Conservation (phyloP, 2,113 vertebrate genomes). For the human (Homo sapiens) region GRCh38 chr11:16372001-16372500, state of each 20-base stretch:
- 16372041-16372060: neutral
- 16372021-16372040: slow-evolving; percentile 17
- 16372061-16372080: neutral
- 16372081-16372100: slow-evolving; percentile 9
- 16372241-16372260: neutral
- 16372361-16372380: slow-evolving; percentile 8
- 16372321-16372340: neutral
- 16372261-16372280: neutral
- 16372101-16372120: neutral
- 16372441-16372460: neutral
- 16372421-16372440: neutral
- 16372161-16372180: neutral
- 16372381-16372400: neutral
- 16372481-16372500: neutral
- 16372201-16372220: neutral
- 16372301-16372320: neutral
- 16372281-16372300: neutral
- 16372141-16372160: neutral
- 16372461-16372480: neutral
- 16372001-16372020: slow-evolving; percentile 31
- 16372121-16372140: neutral
- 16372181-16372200: slow-evolving; percentile 7
- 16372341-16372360: neutral
- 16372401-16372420: neutral
- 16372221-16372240: neutral